Conservation (phyloP, 2,888 invertebrate species). For the Kryphioiulus occultus region DNA sequence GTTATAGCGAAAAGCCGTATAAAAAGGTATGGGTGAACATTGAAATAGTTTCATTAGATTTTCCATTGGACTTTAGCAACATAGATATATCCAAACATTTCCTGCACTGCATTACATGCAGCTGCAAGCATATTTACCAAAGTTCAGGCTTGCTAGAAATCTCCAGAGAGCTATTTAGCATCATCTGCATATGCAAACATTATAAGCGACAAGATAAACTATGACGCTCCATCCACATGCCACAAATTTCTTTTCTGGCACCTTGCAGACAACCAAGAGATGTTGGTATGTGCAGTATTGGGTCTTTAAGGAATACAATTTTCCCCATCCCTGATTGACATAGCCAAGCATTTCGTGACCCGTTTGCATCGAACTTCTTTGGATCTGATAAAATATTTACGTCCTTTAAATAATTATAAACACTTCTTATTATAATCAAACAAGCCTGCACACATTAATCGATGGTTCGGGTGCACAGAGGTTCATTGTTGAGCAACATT, state of each 20-base stretch:
- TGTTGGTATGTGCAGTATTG: background rate
- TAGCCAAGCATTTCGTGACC: background rate
- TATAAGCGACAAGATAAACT: no score
- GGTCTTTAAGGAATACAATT: background rate
- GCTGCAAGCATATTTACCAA: background rate
- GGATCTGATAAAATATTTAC: constrained; percentile 3
- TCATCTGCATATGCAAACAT: no score
- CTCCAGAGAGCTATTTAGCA: no score
- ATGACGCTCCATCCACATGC: no score
- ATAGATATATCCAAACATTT: background rate
- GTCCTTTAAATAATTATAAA: constrained; percentile 9
- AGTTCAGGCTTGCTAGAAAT: no score
- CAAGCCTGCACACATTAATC: background rate
- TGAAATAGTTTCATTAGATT: background rate
- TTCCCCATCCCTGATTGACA: background rate
- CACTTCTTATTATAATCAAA: background rate
- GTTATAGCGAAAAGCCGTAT: no score
- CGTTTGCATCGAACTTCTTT: background rate
- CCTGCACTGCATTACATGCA: background rate
- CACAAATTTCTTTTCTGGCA: background rate
- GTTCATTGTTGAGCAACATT: background rate
- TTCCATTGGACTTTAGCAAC: background rate
- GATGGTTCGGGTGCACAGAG: background rate
- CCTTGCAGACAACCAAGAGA: background rate
- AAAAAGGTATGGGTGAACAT: no score